phyloP scores from a whole-genome alignment of 1,140 invertebrate species.

The Danaus melanippus region DNA sequence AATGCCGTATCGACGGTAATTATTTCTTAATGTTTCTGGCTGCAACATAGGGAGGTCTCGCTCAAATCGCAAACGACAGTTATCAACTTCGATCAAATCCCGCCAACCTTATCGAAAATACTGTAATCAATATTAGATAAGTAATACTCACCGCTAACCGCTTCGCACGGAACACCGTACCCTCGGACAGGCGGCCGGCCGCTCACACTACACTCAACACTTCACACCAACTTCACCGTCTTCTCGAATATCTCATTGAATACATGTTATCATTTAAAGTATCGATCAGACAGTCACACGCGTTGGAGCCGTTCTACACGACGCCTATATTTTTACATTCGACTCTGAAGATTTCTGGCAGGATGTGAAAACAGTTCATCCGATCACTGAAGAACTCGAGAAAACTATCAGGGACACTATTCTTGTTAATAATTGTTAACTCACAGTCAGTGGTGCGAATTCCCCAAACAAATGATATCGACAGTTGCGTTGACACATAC shows the following conservation, averaged over 20 bases:
- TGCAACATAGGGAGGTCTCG: slow-evolving; percentile 14
- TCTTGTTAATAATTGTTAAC: slow-evolving; percentile 21
- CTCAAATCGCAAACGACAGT: slow-evolving; percentile 21
- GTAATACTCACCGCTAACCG: slow-evolving; percentile 38
- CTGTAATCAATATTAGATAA: slow-evolving; percentile 57
- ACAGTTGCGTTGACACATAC: slow-evolving; percentile 28
- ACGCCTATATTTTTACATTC: slow-evolving; percentile 68
- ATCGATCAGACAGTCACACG: slow-evolving; percentile 65
- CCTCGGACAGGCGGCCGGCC: slow-evolving; percentile 18
- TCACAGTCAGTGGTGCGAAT: slow-evolving; percentile 65
- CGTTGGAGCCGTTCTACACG: slow-evolving; percentile 50
- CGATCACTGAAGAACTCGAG: neutral
- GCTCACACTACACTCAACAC: slow-evolving; percentile 31
- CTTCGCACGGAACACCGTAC: slow-evolving; percentile 12
- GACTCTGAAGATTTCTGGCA: slow-evolving; percentile 44
- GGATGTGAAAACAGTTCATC: slow-evolving; percentile 10
- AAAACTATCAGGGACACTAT: slow-evolving; percentile 6
- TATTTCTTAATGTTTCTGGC: slow-evolving; percentile 10
- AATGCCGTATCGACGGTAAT: slow-evolving; percentile 16
- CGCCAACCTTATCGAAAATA: slow-evolving; percentile 46
- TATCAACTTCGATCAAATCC: slow-evolving; percentile 61
- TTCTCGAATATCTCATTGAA: slow-evolving; percentile 64
- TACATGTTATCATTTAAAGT: slow-evolving; percentile 71
- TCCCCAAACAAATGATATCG: slow-evolving; percentile 61
- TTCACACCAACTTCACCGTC: slow-evolving; percentile 48